phyloP scores from a whole-genome alignment of 23 tunicate genomes.

The Trididemnum clinides region DNA sequence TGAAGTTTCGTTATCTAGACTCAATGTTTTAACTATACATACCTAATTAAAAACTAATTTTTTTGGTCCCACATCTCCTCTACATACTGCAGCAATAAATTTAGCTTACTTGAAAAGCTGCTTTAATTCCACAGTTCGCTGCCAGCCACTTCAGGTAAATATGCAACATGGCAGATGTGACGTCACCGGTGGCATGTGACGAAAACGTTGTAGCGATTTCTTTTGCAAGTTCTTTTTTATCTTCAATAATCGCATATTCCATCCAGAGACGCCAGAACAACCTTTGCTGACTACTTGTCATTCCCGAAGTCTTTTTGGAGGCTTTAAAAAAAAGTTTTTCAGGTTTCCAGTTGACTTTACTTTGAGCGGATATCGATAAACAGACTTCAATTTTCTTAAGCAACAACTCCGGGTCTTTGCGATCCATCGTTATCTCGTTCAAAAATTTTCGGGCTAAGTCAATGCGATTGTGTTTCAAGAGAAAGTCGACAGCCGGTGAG shows the following conservation, averaged over 20 bases:
- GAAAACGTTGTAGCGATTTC: background rate
- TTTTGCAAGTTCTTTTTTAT: conserved; percentile 35
- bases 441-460: conserved; percentile 35
- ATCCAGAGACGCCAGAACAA: conserved; percentile 62
- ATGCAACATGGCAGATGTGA: background rate
- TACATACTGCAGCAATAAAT: too few relatives aligned
- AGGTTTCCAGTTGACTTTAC: background rate
- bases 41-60: too few relatives aligned
- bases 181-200: conserved; percentile 4
- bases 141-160: conserved; percentile 49
- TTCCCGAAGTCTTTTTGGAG: background rate
- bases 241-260: conserved; percentile 15
- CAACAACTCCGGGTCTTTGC: background rate
- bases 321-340: background rate
- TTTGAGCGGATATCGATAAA: background rate
- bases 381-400: conserved; percentile 13
- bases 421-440: background rate
- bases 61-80: too few relatives aligned
- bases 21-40: too few relatives aligned
- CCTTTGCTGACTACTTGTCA: background rate
- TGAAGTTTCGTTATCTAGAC: too few relatives aligned
- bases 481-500: conserved; percentile 9
- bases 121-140: background rate
- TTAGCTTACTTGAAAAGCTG: conserved; percentile 30
- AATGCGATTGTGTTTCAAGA: background rate